Evolutionary conservation across 2,113 vertebrate genomes (phyloP).

Genomic region (Diphyllodes magnificus): DNA sequence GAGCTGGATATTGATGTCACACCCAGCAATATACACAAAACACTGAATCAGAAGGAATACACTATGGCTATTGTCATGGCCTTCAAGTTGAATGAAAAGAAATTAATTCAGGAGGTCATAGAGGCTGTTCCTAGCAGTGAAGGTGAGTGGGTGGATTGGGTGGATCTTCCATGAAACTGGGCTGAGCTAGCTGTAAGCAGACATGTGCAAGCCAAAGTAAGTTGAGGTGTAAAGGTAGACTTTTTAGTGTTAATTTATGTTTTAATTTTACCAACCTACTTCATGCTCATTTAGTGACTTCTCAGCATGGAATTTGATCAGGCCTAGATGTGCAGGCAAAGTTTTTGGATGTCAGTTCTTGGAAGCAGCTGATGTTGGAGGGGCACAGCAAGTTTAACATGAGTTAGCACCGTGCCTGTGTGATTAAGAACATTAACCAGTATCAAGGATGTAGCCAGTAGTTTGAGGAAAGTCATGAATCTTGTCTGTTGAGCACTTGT

Average conservation of each 20-base stretch:
- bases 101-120: conserved; percentile 84
- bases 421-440: neutral
- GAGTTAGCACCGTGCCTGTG: neutral
- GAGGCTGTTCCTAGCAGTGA: conserved; percentile 84
- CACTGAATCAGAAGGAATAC: conserved; percentile 77
- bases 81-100: conserved; percentile 87
- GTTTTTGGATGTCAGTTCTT: neutral
- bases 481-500: neutral
- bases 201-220: neutral
- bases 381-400: rapidly evolving
- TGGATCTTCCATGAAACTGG: neutral
- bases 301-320: neutral
- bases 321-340: neutral
- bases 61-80: conserved; percentile 84
- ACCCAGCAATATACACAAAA: conserved; percentile 78
- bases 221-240: neutral
- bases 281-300: neutral
- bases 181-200: neutral
- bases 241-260: neutral
- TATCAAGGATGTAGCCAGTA: neutral
- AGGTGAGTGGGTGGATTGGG: conserved; percentile 67
- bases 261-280: neutral
- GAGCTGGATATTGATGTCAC: conserved; percentile 91
- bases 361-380: neutral
- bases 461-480: neutral